These are phyloP conservation scores for Halictus ligatus DNA, from an alignment of 2,888 invertebrate genomes.

Conservation along the genomic window DNA sequence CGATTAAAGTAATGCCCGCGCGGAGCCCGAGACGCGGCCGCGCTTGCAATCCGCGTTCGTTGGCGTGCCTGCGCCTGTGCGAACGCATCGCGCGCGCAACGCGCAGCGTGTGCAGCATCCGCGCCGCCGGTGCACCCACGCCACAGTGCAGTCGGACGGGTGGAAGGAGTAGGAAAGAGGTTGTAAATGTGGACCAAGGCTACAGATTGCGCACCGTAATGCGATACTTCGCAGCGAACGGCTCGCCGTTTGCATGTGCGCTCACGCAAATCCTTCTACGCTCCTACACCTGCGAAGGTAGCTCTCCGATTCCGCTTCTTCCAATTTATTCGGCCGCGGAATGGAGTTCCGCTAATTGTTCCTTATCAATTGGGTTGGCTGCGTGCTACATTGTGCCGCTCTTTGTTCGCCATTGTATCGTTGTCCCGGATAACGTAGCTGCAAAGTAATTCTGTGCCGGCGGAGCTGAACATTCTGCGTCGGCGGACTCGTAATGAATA, in stretches of 20 bases:
- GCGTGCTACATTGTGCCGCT: not conserved
- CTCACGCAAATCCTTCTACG: constrained; percentile 43
- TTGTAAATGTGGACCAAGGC: constrained; percentile 77
- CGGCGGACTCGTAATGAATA: not conserved
- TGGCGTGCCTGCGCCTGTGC: not conserved
- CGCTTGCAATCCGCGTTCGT: not conserved
- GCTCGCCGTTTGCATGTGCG: constrained; percentile 37
- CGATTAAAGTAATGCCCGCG: constrained; percentile 24
- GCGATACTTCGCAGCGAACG: constrained; percentile 62
- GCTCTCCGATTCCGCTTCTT: not conserved
- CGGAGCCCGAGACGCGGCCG: not conserved
- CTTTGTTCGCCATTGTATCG: not conserved
- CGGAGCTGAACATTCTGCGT: not conserved
- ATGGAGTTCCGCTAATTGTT: constrained; percentile 20
- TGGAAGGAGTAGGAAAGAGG: constrained; percentile 64
- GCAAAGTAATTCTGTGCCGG: not conserved
- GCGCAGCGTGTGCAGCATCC: constrained; percentile 25
- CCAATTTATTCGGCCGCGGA: constrained; percentile 8
- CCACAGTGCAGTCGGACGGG: constrained; percentile 31
- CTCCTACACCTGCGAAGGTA: constrained; percentile 5
- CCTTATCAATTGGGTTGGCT: constrained; percentile 16
- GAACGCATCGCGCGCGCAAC: not conserved
- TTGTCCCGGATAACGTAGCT: not conserved
- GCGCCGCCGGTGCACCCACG: constrained; percentile 31
- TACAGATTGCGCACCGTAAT: constrained; percentile 76